Evolutionary conservation across 92 coral and sea anemone species (phyloP).

Genomic region (Muricea muricata): DNA sequence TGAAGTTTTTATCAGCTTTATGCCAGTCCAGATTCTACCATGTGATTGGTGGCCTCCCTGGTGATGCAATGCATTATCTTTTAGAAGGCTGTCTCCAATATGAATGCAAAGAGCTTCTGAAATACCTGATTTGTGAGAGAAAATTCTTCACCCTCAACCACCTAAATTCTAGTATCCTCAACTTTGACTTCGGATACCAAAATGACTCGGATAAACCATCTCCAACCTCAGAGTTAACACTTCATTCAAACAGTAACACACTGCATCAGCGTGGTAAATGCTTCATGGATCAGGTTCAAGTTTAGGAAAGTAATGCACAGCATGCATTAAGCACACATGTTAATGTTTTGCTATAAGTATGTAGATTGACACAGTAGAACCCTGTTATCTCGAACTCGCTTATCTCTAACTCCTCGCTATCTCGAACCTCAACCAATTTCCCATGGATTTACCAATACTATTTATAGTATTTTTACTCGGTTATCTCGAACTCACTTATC

Average conservation of each 20-base stretch:
- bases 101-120: conserved; percentile 60
- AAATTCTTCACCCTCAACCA: conserved; percentile 52
- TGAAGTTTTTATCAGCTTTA: conserved; percentile 27
- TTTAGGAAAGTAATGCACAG: conserved; percentile 8
- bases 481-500: too few species aligned
- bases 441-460: too few species aligned
- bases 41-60: conserved; percentile 65
- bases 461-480: too few species aligned
- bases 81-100: conserved; percentile 68
- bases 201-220: conserved; percentile 51
- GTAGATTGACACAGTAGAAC: background rate
- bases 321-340: conserved; percentile 16
- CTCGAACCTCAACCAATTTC: too few species aligned
- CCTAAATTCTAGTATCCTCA: conserved; percentile 49
- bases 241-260: conserved; percentile 53
- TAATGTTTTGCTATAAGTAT: conserved; percentile 18
- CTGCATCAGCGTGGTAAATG: conserved; percentile 66
- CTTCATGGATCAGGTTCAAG: too few species aligned
- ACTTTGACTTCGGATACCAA: conserved; percentile 64
- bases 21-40: conserved; percentile 45
- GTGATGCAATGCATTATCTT: conserved; percentile 74
- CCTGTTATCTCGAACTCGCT: too few species aligned
- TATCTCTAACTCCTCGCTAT: too few species aligned
- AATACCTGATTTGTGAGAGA: conserved; percentile 45
- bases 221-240: conserved; percentile 44